Base-by-base conservation (phyloP, 1,140 invertebrate species). In the Wiebesia pumilae region DNA sequence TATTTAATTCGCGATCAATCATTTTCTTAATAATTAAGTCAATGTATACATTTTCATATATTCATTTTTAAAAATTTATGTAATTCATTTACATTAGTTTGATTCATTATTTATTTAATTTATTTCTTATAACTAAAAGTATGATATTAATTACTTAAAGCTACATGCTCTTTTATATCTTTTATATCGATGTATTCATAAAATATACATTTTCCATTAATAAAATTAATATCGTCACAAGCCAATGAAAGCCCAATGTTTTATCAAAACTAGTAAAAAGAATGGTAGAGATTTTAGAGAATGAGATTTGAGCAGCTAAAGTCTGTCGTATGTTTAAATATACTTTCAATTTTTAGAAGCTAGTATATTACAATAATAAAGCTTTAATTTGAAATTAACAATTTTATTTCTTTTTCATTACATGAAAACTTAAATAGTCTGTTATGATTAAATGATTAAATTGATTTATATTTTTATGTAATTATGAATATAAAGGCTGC, bases 401-500 rank as follows among this genome's bases (percentile, higher is more conserved):
- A 38, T 38, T 75, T 75, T 75, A 43, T 75, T 75, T 2, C 43
- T 43, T 75, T 43, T 75, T 75, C 9, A 75, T 75, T n/a, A 43
- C 40, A 24, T 27, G 71, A 40, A 43, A 24, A 75, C 43, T 75
- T 75, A 75, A 75, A 75, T 43, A n/a, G 38, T 43, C 24, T 27
- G 21, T 0, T 43, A n/a, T 1, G 24, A 75, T 7, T 47, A 38
- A n/a, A n/a, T n/a, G n/a, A n/a, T n/a, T n/a, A 43, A 75, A 75
- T 43, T 75, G 7, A 75, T 35, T 71, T 43, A 43, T 43, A 43
- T 75, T 75, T 75, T 40, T 38, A 43, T 75, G 40, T 43, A 75
- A 75, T 75, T 75, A 43, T 24, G 0, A 43, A 75, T 3, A 19
- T 27, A 24, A 43, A 43, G 38, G n/a, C 38, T 75, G 7, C 14